Evolutionary conservation across 2,888 invertebrate species (phyloP).

Genomic region (Saturnia japonica): DNA sequence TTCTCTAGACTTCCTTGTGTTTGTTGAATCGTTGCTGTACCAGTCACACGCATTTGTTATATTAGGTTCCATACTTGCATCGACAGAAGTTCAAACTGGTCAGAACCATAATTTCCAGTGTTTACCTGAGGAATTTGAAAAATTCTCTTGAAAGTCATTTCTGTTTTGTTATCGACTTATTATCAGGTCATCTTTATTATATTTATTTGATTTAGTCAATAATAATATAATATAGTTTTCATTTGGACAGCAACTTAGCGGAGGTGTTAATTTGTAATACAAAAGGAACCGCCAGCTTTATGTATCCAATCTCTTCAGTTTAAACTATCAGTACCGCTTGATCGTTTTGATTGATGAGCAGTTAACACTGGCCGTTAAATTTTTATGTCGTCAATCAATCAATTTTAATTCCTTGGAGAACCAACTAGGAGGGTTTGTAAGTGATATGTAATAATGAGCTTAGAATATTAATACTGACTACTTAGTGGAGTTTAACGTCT

Average conservation of each 20-base stretch:
- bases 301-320: slow-evolving; percentile 46
- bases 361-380: slow-evolving; percentile 62
- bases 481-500: background rate
- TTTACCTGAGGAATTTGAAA: background rate
- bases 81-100: background rate
- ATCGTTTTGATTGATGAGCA: slow-evolving; percentile 64
- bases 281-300: slow-evolving; percentile 53
- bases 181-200: background rate
- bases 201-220: background rate
- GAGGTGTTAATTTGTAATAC: slow-evolving; percentile 48
- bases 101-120: background rate
- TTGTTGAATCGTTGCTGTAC: background rate
- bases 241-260: slow-evolving; percentile 41
- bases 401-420: slow-evolving; percentile 62
- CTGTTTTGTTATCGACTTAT: background rate
- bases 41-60: background rate
- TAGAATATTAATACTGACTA: slow-evolving; percentile 14
- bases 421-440: slow-evolving; percentile 34
- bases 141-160: background rate
- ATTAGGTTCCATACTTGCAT: background rate
- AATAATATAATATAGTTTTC: slow-evolving; percentile 37
- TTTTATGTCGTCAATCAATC: slow-evolving; percentile 77
- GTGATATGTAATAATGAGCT: slow-evolving; percentile 14
- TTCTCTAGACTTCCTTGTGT: background rate
- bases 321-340: slow-evolving; percentile 47